Evolutionary conservation across 1,140 invertebrate species (phyloP), one percentile per base, ranked within the genome.

Genomic region (Drosophila malerkotliana): DNA sequence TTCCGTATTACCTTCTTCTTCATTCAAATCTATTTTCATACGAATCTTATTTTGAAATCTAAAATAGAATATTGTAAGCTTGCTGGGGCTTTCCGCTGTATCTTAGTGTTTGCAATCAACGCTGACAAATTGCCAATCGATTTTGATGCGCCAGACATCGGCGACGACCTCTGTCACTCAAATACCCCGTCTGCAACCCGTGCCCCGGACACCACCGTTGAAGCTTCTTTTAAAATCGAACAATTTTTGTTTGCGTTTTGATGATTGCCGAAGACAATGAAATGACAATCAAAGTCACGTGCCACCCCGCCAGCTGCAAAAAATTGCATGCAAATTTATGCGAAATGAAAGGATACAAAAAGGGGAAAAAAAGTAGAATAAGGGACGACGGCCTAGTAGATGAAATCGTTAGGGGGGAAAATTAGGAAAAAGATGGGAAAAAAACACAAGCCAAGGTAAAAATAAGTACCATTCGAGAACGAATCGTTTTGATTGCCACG

Each of bases 221-320:
- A 32, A 32, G 28, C 15, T 34, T 47, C 37, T 74, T 55, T 55
- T 57, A 57, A 39, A 68, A 69, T 57, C 52, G 39, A 75, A 75
- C 52, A 64, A 66, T 55, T 76, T 82, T 69, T 75, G 67, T 81
- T 81, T 85, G 69, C 69, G 79, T 67, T 68, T 52, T 77, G 63
- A 71, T 77, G 74, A 76, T 67, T 87, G 79, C 61, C 82, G 85
- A 83, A 77, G 83, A 88, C 83, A 87, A 88, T 88, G 79, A 79
- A 88, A 88, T 77, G 79, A 59, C 79, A 82, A 88, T 87, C 83
- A 87, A 88, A 87, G 79, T 87, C 83, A 88, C 83, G 84, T 87
- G 82, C 77, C 67, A 67, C 53, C 75, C 51, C 14, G 4, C 34
- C 75, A 83, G 71, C 79, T 87, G 83, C 67, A 59, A 76, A 77